Conservation (phyloP, 2,888 invertebrate species). For the Cylindroiulus punctatus region DNA sequence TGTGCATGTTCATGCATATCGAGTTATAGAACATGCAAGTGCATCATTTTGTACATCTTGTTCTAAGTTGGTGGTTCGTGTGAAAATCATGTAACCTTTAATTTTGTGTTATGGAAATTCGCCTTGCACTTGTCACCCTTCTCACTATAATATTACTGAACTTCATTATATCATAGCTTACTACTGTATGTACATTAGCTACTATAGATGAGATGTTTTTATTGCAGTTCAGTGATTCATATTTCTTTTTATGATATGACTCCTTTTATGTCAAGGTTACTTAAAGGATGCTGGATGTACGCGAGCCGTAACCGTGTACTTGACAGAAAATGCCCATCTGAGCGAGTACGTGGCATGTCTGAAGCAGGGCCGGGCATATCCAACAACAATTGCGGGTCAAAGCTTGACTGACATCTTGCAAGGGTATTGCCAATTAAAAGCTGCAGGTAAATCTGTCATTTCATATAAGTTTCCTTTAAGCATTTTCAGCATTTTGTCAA, state of each 20-base stretch:
- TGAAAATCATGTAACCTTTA: neutral
- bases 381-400: constrained; percentile 47
- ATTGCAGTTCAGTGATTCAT: no score
- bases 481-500: neutral
- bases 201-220: no score
- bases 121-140: no score
- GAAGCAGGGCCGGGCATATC: constrained; percentile 28
- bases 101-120: neutral
- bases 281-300: constrained; percentile 46
- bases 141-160: no score
- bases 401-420: constrained; percentile 45
- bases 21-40: neutral
- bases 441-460: constrained; percentile 5
- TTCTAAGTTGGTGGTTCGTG: neutral
- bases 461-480: neutral
- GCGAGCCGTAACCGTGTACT: neutral
- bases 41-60: no score
- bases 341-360: constrained; percentile 49
- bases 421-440: constrained; percentile 1
- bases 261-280: constrained; percentile 2
- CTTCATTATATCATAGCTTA: no score
- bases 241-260: neutral
- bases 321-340: constrained; percentile 49
- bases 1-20: neutral
- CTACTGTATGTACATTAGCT: no score